Conservation (phyloP, 1,140 invertebrate species). For the Triops cancriformis region DNA sequence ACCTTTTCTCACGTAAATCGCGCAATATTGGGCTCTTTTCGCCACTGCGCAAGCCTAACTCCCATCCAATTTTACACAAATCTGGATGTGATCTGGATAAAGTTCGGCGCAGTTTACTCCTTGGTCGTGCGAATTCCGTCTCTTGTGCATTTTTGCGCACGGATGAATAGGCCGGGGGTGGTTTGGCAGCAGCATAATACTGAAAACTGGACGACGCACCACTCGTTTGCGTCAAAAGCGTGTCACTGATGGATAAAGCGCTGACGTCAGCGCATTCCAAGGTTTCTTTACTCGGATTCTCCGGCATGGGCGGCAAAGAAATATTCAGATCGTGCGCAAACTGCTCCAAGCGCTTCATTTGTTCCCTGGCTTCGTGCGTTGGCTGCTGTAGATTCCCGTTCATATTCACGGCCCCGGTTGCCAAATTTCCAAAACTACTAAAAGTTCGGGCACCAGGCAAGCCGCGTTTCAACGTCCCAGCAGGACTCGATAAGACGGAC, state of each 20-base stretch:
- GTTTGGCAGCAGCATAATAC: constrained; percentile 22
- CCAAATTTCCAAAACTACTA: background rate
- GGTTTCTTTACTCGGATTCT: background rate
- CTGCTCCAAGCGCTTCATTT: constrained; percentile 24
- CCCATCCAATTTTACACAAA: constrained; percentile 36
- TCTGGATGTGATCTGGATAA: constrained; percentile 74
- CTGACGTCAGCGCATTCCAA: constrained; percentile 6
- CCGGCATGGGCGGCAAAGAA: background rate
- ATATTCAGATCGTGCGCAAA: constrained; percentile 23
- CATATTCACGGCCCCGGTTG: background rate
- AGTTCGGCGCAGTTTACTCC: constrained; percentile 21
- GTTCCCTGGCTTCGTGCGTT: constrained; percentile 15
- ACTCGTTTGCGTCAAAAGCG: constrained; percentile 20
- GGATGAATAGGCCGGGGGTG: constrained; percentile 23
- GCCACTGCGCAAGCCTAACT: constrained; percentile 20
- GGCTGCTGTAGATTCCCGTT: background rate
- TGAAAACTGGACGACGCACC: constrained; percentile 22
- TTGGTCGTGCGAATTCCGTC: background rate
- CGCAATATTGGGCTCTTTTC: constrained; percentile 14
- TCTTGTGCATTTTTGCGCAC: background rate
- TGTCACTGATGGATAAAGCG: constrained; percentile 26
- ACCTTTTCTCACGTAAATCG: constrained; percentile 19
- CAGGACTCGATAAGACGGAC: background rate
- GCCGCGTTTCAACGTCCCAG: background rate
- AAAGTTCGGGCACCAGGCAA: background rate